Conservation (phyloP, 1,140 invertebrate species). For the Bombus breviceps region DNA sequence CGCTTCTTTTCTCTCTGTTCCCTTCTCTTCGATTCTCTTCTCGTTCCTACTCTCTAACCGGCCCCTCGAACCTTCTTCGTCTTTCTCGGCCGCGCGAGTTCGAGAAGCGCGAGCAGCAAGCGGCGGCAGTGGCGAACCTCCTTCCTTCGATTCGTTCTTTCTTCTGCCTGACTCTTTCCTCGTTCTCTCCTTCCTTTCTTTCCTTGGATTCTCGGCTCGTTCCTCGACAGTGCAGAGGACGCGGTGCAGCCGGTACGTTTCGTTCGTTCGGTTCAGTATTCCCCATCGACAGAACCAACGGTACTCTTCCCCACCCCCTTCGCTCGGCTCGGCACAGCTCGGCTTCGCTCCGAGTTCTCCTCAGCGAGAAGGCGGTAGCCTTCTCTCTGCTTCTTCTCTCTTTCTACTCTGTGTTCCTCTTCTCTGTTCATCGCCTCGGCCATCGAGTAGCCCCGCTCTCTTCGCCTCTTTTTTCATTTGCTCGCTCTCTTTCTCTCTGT, state of each 20-base stretch:
- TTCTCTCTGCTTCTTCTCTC: conserved; percentile 25
- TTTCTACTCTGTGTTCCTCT: conserved; percentile 31
- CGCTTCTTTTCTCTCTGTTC: conserved; percentile 31
- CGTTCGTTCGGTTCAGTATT: conserved; percentile 75
- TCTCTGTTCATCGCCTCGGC: conserved; percentile 24
- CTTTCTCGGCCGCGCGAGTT: conserved; percentile 25
- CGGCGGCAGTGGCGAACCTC: conserved; percentile 5
- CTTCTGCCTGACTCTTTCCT: conserved; percentile 58
- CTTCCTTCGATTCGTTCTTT: conserved; percentile 38
- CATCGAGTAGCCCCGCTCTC: conserved; percentile 5
- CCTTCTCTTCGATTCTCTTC: not conserved
- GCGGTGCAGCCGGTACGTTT: conserved; percentile 61
- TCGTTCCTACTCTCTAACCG: not conserved
- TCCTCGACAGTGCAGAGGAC: conserved; percentile 51
- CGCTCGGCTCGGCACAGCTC: conserved; percentile 7
- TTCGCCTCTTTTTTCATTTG: conserved; percentile 27
- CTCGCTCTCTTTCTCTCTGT: conserved; percentile 38
- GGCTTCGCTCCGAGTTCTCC: conserved; percentile 53
- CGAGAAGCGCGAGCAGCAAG: conserved; percentile 26
- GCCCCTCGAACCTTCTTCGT: not conserved
- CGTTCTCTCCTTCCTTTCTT: conserved; percentile 68
- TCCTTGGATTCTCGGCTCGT: conserved; percentile 46
- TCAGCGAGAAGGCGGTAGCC: conserved; percentile 37
- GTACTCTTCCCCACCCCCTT: conserved; percentile 73
- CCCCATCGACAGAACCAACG: conserved; percentile 79